These are phyloP conservation scores for Erebia palarica DNA, from an alignment of 2,888 invertebrate species.

Conservation along the genomic window DNA sequence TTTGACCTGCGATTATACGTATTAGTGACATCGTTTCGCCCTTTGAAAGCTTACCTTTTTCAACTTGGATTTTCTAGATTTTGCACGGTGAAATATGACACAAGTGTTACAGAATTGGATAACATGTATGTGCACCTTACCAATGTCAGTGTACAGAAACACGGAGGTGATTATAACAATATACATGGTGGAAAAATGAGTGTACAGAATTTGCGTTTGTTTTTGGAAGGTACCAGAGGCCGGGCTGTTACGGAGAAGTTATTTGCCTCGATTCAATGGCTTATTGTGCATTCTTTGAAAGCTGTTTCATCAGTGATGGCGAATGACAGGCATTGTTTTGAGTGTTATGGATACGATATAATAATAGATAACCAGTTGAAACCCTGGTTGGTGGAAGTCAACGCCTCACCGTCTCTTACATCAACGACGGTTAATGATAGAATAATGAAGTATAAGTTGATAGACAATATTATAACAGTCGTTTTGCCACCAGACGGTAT, in stretches of 20 bases:
- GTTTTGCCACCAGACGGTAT: conserved; percentile 94
- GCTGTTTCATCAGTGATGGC: conserved; percentile 97
- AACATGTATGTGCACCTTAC: conserved; percentile 98
- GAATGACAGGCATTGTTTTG: conserved; percentile 95
- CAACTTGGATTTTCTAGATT: conserved; percentile 97
- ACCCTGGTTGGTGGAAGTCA: conserved; percentile 95
- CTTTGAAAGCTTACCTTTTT: conserved; percentile 96
- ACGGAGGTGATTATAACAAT: conserved; percentile 97
- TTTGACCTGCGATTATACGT: conserved; percentile 97
- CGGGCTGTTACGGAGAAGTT: conserved; percentile 93
- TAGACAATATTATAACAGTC: conserved; percentile 95
- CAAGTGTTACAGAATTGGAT: conserved; percentile 92
- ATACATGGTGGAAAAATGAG: conserved; percentile 98
- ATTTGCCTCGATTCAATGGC: conserved; percentile 94
- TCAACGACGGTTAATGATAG: conserved; percentile 97
- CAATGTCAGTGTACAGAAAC: conserved; percentile 98
- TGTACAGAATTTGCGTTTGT: conserved; percentile 94
- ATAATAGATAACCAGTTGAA: conserved; percentile 96
- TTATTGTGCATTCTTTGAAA: conserved; percentile 96
- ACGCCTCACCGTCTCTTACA: conserved; percentile 93
- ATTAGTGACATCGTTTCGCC: conserved; percentile 95
- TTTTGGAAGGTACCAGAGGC: conserved; percentile 95
- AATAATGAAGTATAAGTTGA: conserved; percentile 95
- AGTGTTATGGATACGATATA: conserved; percentile 98
- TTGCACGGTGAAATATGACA: conserved; percentile 97